Base-by-base conservation (phyloP, 2,888 invertebrate genomes). In the Acrobasis consociella region DNA sequence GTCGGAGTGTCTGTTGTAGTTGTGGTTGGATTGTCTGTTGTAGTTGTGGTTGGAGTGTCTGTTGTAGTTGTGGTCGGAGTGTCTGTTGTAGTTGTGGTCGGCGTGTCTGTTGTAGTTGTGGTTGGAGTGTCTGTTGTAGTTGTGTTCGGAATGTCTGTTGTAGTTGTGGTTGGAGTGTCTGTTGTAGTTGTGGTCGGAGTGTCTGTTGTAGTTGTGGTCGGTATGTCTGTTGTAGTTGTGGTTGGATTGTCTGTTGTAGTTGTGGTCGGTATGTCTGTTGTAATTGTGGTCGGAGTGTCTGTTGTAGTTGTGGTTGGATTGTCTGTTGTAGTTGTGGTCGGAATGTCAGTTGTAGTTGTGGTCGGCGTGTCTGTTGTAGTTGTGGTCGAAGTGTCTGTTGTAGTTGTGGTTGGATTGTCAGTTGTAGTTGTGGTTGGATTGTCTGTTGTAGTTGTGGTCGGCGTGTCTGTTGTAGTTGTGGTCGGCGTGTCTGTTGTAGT, bases 1-100 rank as follows among this genome's bases (percentile, higher is more conserved):
- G 59, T 63, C 8, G 64, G 63, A n/a, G 13, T 31, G 17, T 69
- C 52, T 17, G 62, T 49, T 9, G 62, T 51, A 0, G 62, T 59
- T 22, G 60, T 59, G 1, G 46, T 37, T 10, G 55, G 13, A 13
- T 15, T 16, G 38, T 42, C 10, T 61, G 39, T 39, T 65, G 2
- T 58, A 62, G 31, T 39, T 9, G 9, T 9, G 9, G 31, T 63
- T 2, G 49, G n/a, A 49, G n/a, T 15, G 49, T n/a, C 38, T 5
- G 55, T 22, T 1, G 55, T 37, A 13, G 38, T 55, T 22, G 22
- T 22, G 5, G 16, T 13, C n/a, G 7, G 55, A 31, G 8, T 55
- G 8, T 55, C 39, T 9, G 39, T 39, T 10, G 39, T 49, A 1
- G n/a, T 11, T 39, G 49, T 16, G 8, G 49, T n/a, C 5, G 49